phyloP scores from a whole-genome alignment of 1,140 invertebrate species.

The Drosophila truncata region DNA sequence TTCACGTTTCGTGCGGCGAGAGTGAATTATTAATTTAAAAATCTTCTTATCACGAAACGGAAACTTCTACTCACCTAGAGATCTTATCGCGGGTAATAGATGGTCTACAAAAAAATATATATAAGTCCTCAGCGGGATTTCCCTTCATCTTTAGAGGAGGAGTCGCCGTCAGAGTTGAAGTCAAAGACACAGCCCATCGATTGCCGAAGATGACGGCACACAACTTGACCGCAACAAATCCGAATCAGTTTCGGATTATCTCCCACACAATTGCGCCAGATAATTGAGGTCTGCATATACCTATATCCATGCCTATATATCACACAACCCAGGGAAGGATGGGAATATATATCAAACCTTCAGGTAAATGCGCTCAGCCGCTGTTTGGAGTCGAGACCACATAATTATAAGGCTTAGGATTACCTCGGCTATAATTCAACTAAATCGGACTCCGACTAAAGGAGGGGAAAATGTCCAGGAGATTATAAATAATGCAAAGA shows the following conservation, averaged over 20 bases:
- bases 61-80: conserved; percentile 46
- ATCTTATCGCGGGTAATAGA: conserved; percentile 64
- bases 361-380: conserved; percentile 26
- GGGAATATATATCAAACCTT: conserved; percentile 31
- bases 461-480: neutral
- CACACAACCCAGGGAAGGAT: conserved; percentile 2
- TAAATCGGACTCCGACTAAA: conserved; percentile 1
- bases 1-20: conserved; percentile 41
- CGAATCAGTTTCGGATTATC: conserved; percentile 44
- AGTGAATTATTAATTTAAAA: conserved; percentile 71
- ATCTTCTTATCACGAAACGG: conserved; percentile 64
- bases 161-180: neutral
- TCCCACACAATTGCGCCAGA: conserved; percentile 28
- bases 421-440: conserved; percentile 36
- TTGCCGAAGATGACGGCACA: conserved; percentile 37
- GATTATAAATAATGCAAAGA: neutral
- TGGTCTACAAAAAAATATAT: conserved; percentile 35
- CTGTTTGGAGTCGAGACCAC: conserved; percentile 34
- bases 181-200: conserved; percentile 10
- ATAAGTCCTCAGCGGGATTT: neutral
- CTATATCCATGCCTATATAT: conserved; percentile 12
- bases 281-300: conserved; percentile 36
- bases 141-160: neutral
- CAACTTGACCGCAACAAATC: conserved; percentile 42
- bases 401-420: conserved; percentile 43